phyloP scores from a whole-genome alignment of 1,140 invertebrate species.

The Calephelis nemesis region DNA sequence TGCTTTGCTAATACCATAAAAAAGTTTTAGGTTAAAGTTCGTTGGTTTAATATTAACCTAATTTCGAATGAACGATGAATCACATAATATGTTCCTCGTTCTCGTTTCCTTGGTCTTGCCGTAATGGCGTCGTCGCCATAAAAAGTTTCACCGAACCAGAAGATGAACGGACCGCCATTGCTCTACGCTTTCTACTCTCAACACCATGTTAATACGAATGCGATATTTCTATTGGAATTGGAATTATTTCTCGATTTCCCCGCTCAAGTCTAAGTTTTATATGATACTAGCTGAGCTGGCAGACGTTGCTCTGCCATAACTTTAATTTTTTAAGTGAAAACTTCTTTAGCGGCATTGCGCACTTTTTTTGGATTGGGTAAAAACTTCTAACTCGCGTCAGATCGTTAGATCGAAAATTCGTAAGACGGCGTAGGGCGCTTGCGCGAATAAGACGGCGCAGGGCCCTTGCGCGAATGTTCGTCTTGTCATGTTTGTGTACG shows the following conservation, averaged over 20 bases:
- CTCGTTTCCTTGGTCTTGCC: neutral
- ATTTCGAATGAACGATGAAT: neutral
- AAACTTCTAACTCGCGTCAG: too few species aligned
- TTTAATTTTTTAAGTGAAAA: too few species aligned
- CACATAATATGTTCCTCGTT: neutral
- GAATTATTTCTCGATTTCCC: neutral
- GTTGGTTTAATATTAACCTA: slow-evolving; percentile 6
- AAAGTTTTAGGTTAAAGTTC: neutral
- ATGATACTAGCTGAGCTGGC: too few species aligned
- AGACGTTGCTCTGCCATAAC: too few species aligned
- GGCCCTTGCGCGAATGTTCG: too few species aligned
- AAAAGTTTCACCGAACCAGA: slow-evolving; percentile 9
- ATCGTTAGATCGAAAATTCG: too few species aligned
- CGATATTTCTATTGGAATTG: neutral
- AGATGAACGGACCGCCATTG: neutral
- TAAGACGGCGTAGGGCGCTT: too few species aligned
- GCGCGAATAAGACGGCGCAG: too few species aligned
- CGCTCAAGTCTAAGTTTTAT: too few species aligned
- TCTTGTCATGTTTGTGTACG: too few species aligned
- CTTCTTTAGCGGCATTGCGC: too few species aligned
- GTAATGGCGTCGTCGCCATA: slow-evolving; percentile 12
- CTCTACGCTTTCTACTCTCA: slow-evolving; percentile 7
- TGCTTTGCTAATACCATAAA: neutral
- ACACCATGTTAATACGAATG: neutral
- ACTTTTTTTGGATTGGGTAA: too few species aligned